Conservation (phyloP, 1,140 invertebrate genomes). For the Bombus soroeensis region DNA sequence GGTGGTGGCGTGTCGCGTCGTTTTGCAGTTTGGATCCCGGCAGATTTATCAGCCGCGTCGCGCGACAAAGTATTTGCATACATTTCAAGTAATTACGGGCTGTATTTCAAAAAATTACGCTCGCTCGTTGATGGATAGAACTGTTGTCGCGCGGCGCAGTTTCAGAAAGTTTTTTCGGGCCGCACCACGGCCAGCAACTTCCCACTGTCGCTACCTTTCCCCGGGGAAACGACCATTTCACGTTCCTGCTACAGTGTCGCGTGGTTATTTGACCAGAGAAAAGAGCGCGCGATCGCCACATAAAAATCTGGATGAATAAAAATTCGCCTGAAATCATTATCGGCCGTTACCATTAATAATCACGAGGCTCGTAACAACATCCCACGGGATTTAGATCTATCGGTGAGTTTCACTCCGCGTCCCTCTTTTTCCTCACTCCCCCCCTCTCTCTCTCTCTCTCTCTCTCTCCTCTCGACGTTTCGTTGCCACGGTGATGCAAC, state of each 20-base stretch:
- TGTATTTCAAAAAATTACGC: conserved; percentile 30
- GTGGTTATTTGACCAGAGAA: background rate
- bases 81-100: conserved; percentile 34
- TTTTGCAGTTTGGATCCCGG: background rate
- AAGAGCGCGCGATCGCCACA: background rate
- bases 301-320: too few species aligned
- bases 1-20: background rate
- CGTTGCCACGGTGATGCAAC: conserved; percentile 54
- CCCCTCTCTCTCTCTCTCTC: background rate
- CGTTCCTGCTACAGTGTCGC: background rate
- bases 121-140: conserved; percentile 19
- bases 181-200: background rate
- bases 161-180: conserved; percentile 6
- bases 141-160: background rate
- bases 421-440: background rate
- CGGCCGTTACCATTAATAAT: conserved; percentile 45
- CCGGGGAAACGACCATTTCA: background rate
- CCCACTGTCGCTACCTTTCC: background rate
- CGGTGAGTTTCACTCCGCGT: background rate
- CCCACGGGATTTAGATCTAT: background rate
- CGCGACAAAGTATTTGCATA: conserved; percentile 41
- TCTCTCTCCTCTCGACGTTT: conserved; percentile 12
- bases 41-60: conserved; percentile 32
- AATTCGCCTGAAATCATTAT: conserved; percentile 49
- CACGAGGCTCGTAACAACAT: conserved; percentile 27